Conservation (phyloP, 2,113 vertebrate species). For the Eptesicus fuscus region DNA sequence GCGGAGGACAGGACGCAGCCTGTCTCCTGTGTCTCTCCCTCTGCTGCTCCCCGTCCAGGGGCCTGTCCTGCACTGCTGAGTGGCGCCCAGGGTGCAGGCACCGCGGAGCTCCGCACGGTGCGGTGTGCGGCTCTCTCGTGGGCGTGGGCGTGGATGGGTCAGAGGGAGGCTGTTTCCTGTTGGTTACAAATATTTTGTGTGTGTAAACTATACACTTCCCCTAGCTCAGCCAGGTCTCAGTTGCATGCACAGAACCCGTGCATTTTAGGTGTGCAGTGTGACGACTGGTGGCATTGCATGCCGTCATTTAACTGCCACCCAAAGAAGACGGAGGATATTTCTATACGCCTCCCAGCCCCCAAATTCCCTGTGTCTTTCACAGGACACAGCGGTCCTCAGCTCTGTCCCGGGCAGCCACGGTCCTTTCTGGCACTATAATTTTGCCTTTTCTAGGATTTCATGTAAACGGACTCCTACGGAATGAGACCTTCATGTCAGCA, state of each 20-base stretch:
- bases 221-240: background rate
- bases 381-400: background rate
- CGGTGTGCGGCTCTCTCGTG: background rate
- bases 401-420: background rate
- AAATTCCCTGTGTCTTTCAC: background rate
- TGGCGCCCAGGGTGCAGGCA: background rate
- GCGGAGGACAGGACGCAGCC: fast-evolving
- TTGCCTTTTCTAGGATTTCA: background rate
- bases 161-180: background rate
- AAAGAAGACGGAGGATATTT: background rate
- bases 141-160: background rate
- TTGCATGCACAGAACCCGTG: background rate
- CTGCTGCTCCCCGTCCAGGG: too few relatives aligned
- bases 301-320: background rate
- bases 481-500: background rate
- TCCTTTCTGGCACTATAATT: background rate
- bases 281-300: too few relatives aligned
- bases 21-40: background rate
- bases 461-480: background rate
- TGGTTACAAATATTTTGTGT: background rate
- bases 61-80: background rate
- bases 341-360: background rate
- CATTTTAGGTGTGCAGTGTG: background rate
- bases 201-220: background rate
- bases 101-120: too few relatives aligned